These are phyloP conservation scores for Daboia siamensis DNA, from an alignment of 2,113 vertebrate species.

Conservation along the genomic window DNA sequence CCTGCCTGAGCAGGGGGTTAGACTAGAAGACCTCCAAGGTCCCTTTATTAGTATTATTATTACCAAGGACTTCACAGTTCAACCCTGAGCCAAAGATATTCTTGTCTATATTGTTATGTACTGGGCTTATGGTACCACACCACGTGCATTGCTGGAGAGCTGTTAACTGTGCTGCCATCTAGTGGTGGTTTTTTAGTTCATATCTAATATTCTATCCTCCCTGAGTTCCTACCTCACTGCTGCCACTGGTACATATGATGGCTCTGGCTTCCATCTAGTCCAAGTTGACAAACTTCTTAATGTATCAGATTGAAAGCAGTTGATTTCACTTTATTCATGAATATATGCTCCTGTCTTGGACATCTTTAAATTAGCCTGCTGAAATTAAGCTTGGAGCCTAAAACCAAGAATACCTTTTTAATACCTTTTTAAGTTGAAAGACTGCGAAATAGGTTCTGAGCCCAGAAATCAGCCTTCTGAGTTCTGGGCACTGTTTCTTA, in stretches of 20 bases:
- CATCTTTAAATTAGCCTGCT: neutral
- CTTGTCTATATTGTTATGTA: neutral
- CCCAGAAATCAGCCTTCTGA: neutral
- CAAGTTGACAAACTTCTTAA: neutral
- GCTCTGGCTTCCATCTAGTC: neutral
- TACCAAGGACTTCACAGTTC: neutral
- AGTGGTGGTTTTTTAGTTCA: neutral
- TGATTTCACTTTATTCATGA: neutral
- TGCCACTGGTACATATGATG: neutral
- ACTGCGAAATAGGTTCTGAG: neutral
- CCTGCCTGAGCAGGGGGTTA: too few relatives aligned
- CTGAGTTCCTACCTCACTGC: neutral
- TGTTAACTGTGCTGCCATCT: neutral
- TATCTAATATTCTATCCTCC: neutral
- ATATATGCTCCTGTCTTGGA: neutral
- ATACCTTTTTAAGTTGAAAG: neutral
- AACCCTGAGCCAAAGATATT: neutral
- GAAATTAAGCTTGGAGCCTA: neutral
- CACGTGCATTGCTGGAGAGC: too few relatives aligned
- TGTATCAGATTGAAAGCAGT: neutral
- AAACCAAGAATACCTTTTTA: neutral
- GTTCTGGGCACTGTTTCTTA: neutral
- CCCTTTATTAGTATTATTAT: too few relatives aligned
- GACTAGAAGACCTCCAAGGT: too few relatives aligned
- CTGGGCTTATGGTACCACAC: too few relatives aligned